phyloP scores from a whole-genome alignment of 2,888 invertebrate species.

The Empis stercorea region DNA sequence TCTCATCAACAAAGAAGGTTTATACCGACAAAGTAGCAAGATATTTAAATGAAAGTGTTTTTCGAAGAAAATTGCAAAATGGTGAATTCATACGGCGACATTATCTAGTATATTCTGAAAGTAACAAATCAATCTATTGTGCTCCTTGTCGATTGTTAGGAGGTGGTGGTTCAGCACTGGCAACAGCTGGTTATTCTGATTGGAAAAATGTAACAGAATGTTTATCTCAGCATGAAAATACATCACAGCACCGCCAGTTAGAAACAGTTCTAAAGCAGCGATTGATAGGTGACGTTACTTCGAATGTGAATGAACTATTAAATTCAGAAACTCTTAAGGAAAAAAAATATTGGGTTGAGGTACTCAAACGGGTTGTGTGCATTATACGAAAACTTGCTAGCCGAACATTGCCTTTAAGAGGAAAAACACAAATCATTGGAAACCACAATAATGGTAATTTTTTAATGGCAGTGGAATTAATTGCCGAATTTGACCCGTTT shows the following conservation, averaged over 20 bases:
- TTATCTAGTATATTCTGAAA: background rate
- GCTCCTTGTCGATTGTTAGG: background rate
- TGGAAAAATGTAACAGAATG: slow-evolving; percentile 1
- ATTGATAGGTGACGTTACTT: background rate
- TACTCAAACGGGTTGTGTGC: background rate
- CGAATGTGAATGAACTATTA: background rate
- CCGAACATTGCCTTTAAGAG: slow-evolving; percentile 1
- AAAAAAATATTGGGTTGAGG: background rate
- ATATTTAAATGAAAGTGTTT: background rate
- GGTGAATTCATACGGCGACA: background rate
- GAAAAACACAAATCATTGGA: background rate
- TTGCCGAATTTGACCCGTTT: slow-evolving; percentile 1
- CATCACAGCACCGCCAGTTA: background rate
- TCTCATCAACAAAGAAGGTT: background rate
- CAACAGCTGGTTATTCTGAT: background rate
- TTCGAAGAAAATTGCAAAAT: background rate
- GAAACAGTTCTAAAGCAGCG: slow-evolving; percentile 1
- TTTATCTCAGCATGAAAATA: background rate
- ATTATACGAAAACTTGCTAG: background rate
- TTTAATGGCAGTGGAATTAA: background rate
- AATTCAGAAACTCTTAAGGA: background rate
- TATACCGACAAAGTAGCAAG: background rate
- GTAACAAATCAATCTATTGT: background rate
- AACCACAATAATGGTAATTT: background rate
- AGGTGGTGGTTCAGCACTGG: background rate